Conservation (phyloP, 2,888 invertebrate species). For the Apotomis turbidana region DNA sequence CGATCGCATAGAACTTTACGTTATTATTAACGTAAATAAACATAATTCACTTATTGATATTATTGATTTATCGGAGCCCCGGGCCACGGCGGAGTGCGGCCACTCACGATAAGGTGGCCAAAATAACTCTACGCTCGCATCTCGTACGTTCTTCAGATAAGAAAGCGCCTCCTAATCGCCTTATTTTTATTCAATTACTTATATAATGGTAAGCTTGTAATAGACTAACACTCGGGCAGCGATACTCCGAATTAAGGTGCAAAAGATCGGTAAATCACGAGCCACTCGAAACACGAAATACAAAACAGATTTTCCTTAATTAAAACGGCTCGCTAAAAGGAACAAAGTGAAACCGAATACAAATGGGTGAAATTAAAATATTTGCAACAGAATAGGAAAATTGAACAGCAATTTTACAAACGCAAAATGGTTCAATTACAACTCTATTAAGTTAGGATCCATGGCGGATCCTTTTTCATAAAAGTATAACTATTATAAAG, state of each 20-base stretch:
- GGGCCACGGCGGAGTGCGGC: conserved; percentile 63
- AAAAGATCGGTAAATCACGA: conserved; percentile 49
- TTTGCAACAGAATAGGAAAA: too few species aligned
- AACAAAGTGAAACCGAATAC: not conserved
- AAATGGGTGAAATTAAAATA: not conserved
- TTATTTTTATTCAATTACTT: conserved; percentile 60
- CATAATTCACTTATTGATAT: conserved; percentile 68
- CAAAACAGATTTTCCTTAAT: conserved; percentile 3
- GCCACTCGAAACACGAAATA: conserved; percentile 42
- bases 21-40: conserved; percentile 55
- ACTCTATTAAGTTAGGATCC: too few species aligned
- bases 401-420: too few species aligned
- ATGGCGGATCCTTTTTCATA: too few species aligned
- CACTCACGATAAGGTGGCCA: conserved; percentile 75
- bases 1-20: conserved; percentile 33
- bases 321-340: conserved; percentile 11
- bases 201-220: conserved; percentile 52
- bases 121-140: conserved; percentile 73
- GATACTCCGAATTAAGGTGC: conserved; percentile 52
- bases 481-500: too few species aligned
- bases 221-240: conserved; percentile 39
- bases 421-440: too few species aligned
- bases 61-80: conserved; percentile 74
- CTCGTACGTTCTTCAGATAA: conserved; percentile 70
- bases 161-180: conserved; percentile 51